phyloP scores from a whole-genome alignment of 2,888 invertebrate species.

The Drosophila testacea region DNA sequence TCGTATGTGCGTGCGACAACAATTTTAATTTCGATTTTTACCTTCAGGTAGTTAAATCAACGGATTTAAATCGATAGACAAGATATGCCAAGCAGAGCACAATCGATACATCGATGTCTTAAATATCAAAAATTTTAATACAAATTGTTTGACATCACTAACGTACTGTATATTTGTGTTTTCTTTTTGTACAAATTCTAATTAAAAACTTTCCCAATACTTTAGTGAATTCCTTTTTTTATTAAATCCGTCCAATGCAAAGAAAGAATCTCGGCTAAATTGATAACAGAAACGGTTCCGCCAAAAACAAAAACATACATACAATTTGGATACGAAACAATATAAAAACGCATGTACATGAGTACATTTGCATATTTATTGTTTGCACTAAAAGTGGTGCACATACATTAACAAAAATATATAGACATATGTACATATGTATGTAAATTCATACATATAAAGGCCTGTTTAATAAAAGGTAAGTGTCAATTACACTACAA shows the following conservation, averaged over 20 bases:
- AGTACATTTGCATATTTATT: conserved; percentile 43
- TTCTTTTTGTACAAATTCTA: conserved; percentile 51
- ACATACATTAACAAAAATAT: conserved; percentile 16
- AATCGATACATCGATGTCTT: conserved; percentile 49
- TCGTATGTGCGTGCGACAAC: conserved; percentile 10
- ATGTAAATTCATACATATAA: neutral
- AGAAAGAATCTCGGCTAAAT: conserved; percentile 31
- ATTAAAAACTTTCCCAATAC: conserved; percentile 29
- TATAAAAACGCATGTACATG: conserved; percentile 29
- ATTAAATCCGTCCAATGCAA: conserved; percentile 44
- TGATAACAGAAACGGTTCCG: neutral
- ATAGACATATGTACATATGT: conserved; percentile 1
- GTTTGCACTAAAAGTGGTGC: conserved; percentile 45
- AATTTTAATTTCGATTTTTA: conserved; percentile 11
- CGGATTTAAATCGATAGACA: conserved; percentile 30
- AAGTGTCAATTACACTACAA: conserved; percentile 24
- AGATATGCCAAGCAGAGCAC: neutral
- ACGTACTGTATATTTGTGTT: conserved; percentile 43
- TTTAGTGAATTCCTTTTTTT: conserved; percentile 29
- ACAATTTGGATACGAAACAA: conserved; percentile 12
- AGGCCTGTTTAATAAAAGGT: conserved; percentile 30
- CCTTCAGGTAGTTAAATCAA: conserved; percentile 13
- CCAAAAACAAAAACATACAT: conserved; percentile 8
- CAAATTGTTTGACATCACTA: conserved; percentile 48
- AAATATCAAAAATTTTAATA: conserved; percentile 31